phyloP scores from a whole-genome alignment of 2,113 vertebrate species.

The Epinephelus fuscoguttatus region DNA sequence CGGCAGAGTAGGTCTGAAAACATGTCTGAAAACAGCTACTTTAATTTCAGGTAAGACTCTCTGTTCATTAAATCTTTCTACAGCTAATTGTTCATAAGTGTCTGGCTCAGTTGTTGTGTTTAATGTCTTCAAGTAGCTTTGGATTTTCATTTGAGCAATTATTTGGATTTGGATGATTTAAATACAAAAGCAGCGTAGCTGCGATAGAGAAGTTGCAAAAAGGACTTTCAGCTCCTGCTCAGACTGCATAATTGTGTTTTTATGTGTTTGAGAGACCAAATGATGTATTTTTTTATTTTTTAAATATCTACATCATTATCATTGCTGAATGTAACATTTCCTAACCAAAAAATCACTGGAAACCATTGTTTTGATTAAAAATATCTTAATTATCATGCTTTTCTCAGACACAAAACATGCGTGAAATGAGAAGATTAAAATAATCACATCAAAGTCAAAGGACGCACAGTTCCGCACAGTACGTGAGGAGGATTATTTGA shows the following conservation, averaged over 20 bases:
- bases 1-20: slow-evolving; percentile 37
- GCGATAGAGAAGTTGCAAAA: neutral
- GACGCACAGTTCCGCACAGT: neutral
- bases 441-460: neutral
- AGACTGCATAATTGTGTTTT: neutral
- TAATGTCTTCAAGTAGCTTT: neutral
- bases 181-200: neutral
- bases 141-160: neutral
- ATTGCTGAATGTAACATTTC: neutral
- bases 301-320: neutral
- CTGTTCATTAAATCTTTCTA: neutral
- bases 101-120: neutral
- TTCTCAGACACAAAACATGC: neutral
- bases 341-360: neutral
- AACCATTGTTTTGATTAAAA: neutral
- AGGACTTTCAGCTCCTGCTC: neutral
- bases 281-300: neutral
- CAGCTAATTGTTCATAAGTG: neutral
- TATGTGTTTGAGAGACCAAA: neutral
- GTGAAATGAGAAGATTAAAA: neutral
- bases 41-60: slow-evolving; percentile 71
- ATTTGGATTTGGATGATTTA: neutral
- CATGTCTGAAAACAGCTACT: slow-evolving; percentile 59
- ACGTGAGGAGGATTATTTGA: slow-evolving; percentile 42
- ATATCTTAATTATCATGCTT: neutral